Evolutionary conservation across 2,888 invertebrate species (phyloP), one percentile per base, ranked within the genome.

Genomic region (Brachypalpus laphriformis): DNA sequence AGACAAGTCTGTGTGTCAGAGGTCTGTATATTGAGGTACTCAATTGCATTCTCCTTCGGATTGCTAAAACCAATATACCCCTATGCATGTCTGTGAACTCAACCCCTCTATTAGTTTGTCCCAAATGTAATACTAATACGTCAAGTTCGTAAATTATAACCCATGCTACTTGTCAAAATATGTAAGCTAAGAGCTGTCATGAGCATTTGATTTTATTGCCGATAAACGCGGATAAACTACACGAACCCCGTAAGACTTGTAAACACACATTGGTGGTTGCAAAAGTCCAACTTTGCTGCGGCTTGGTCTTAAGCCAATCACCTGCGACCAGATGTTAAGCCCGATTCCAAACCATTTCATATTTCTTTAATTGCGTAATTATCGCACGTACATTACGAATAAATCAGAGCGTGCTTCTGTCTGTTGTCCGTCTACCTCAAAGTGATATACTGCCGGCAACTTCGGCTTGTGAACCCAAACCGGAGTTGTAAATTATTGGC

Each of bases 361-460:
- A 80, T 71, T 75, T 59, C 51, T 75, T 65, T 85, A 85, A 85
- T 85, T 81, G 85, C 85, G 75, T 81, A 85, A 81, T 81, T 85
- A 85, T 81, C 66, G 65, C 80, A 66, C 75, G 75, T 81, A 81
- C 65, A 80, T 70, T 74, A 61, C 56, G 25, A 51, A 70, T 80
- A 83, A 80, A 70, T 70, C 80, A 72, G 81, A 75, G 31, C 31
- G 47, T 54, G 81, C 81, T 85, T 81, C 80, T 81, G 85, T 85
- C 85, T 85, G 85, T 75, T 66, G 81, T 81, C 85, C 54, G 85
- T 85, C 85, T 66, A 61, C 16, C 37, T 14, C 6, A 31, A 22
- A 81, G 75, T 85, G 85, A 85, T 81, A 71, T 81, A 85, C 59
- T 61, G 66, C 34, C 57, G 22, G 31, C 45, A 61, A 34, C 34